Conservation (phyloP, 2,797 vertebrate genomes). For the Chiloscyllium punctatum region DNA sequence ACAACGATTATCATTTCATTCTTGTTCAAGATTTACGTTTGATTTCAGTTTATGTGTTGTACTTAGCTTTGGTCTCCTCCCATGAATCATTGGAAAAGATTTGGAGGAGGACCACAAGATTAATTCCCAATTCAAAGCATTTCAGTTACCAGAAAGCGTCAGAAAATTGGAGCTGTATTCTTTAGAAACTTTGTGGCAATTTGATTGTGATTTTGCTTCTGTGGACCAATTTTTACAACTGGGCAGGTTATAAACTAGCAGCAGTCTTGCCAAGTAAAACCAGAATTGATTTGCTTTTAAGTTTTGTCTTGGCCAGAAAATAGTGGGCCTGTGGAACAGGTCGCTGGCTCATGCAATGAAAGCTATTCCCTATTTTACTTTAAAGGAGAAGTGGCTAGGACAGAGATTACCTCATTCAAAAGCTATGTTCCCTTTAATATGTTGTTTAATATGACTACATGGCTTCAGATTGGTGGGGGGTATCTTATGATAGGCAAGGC, state of each 20-base stretch:
- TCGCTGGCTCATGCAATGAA: not conserved
- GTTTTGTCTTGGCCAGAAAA: not conserved
- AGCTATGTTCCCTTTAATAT: not conserved
- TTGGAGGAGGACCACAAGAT: not conserved
- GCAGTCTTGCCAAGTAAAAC: not conserved
- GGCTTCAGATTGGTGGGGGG: not conserved
- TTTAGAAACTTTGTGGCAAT: not conserved
- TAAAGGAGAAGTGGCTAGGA: not conserved
- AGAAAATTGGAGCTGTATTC: not conserved
- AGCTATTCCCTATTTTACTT: no score
- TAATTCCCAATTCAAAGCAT: not conserved
- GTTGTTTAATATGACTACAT: not conserved
- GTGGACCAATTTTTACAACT: not conserved
- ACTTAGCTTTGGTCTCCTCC: not conserved
- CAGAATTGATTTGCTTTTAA: not conserved
- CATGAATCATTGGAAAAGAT: not conserved
- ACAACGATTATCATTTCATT: not conserved
- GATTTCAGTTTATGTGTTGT: not conserved
- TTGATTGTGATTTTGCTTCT: not conserved
- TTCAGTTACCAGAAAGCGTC: not conserved
- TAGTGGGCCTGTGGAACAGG: not conserved
- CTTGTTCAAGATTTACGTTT: not conserved
- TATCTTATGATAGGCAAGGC: not conserved
- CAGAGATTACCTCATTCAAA: not conserved
- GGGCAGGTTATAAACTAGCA: not conserved